These are phyloP conservation scores for Trogon melanurus DNA, from an alignment of 2,113 vertebrate species.

Conservation along the genomic window DNA sequence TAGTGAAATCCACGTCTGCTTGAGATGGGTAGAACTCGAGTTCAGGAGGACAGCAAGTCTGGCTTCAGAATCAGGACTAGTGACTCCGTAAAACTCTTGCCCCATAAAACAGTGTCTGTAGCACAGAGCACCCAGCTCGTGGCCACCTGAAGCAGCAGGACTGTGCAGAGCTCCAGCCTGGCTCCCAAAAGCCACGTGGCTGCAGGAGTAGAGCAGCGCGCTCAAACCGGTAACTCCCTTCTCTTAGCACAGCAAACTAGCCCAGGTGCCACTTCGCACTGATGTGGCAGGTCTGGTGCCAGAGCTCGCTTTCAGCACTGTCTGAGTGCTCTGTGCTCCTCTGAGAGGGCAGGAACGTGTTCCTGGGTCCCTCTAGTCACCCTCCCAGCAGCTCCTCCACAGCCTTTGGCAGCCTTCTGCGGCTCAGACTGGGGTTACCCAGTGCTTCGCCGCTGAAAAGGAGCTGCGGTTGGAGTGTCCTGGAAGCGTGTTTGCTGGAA, in stretches of 20 bases:
- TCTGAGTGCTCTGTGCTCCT: background rate
- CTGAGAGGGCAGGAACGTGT: background rate
- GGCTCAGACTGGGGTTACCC: background rate
- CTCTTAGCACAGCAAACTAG: background rate
- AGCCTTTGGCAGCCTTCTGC: background rate
- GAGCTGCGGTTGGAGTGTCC: background rate
- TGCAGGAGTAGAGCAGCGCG: fast-evolving
- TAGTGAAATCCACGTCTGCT: background rate
- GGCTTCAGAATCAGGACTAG: background rate
- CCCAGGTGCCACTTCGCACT: background rate
- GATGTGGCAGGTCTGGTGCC: background rate
- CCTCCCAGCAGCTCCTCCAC: background rate
- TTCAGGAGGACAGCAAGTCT: background rate
- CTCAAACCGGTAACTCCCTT: background rate
- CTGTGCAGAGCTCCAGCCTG: background rate
- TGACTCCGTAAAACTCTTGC: background rate
- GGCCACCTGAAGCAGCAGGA: background rate
- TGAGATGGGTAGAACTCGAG: background rate
- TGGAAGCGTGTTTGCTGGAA: background rate
- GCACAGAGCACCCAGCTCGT: background rate
- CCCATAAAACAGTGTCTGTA: background rate
- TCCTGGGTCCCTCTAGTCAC: background rate
- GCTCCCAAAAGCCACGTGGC: background rate
- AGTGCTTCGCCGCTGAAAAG: background rate
- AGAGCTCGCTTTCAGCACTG: fast-evolving